Evolutionary conservation across 1,140 invertebrate species (phyloP), one percentile per base, ranked within the genome.

Genomic region (Colletes gigas): DNA sequence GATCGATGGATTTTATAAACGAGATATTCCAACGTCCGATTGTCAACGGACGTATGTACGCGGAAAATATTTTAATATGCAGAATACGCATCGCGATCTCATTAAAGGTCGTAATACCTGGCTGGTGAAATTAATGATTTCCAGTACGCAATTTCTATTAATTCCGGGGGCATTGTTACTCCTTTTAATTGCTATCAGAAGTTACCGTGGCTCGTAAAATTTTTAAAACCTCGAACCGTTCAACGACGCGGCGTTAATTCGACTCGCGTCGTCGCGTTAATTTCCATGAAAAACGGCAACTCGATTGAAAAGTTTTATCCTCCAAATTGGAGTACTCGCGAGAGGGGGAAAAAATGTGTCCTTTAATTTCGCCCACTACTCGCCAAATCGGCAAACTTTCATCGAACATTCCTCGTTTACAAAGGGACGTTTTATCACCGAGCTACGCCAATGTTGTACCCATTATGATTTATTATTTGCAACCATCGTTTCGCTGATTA

Each of bases 101-200:
- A 21, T 78, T 78, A 77, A 17, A 7, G 39, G 10, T n/a, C 39
- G 9, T 44, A n/a, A 68, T 17, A 14, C 21, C 17, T 7, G 65
- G 5, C 41, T 39, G 30, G 5, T 2, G 2, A 17, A 62, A 78
- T 62, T 70, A 78, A 78, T 62, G 67, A 71, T 60, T 60, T 52
- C 10, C 67, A 14, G 17, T 5, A 19, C 50, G 44, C 17, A 47
- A 60, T 70, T 77, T 19, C 41, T 50, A 70, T 50, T 60, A 41
- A 78, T 78, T 41, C 54, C 4, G 19, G 57, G 8, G 17, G 41
- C 69, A 60, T 71, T 71, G 55, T 71, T 70, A 21, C 21, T 3
- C 44, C 17, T 14, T 57, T 71, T 62, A 78, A 71, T 71, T 71
- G 75, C 75, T 77, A 52, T 15, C 41, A 50, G 17, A 44, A 44